Evolutionary conservation across 2,113 vertebrate species (phyloP), one percentile per base, ranked within the genome.

Genomic region (Pollachius pollachius): DNA sequence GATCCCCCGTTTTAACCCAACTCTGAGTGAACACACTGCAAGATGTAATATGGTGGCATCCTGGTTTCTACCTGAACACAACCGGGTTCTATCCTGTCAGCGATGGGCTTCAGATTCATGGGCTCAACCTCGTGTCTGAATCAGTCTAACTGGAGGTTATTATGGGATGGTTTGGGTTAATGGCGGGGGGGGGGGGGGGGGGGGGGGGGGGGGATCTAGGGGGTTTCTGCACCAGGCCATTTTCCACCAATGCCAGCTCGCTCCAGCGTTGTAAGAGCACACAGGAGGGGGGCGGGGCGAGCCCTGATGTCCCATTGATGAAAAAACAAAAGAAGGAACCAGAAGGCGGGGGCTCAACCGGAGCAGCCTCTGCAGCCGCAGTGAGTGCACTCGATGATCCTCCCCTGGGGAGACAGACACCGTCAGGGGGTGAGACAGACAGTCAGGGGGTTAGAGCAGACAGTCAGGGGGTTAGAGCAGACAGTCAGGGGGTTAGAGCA

Each of bases 361-460:
- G 97, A 99, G 66, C 97, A 99, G 72, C 97, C 97, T 81, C 97
- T 92, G 86, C 97, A 99, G 61, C 97, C 97, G 3, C 97, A 99
- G 85, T 99, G 97, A 25, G 96, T 98, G 83, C 97, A 99, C 72
- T 99, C 97, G 17, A 99, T 97, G 84, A 99, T 99, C 77, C 95
- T 91, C 30, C 97, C 97, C 97, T 99, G 89, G 13, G 84, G 62
- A 76, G 23, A 69, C 4, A 37, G 15, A 8, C 23, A 8, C 23
- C 1, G 23, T 23, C 23, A 23, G 23, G 23, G 23, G 23, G 23
- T 23, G 5, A 34, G 30, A 34, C 30, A 34, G 30, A 34, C 30
- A 0, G 4, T 34, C 6, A 34, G 30, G 4, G 30, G 30, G 30
- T 5, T 4, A 34, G 4, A 34, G 27, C 30, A 34, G 30, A 54